Conservation (phyloP, 2,113 vertebrate species). For the Alces alces region DNA sequence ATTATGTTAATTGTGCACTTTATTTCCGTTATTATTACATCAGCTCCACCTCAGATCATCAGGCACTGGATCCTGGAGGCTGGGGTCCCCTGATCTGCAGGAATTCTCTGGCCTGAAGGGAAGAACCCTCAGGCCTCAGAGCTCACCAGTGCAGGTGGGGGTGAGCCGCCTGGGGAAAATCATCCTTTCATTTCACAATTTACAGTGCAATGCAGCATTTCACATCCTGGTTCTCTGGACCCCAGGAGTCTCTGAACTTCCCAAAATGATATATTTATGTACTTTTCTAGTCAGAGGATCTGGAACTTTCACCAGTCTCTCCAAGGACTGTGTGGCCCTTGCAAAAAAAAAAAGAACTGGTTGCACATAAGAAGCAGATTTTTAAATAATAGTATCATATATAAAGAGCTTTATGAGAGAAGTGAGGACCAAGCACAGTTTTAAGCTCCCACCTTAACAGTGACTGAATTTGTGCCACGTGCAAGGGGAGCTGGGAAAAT, state of each 20-base stretch:
- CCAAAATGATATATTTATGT: neutral
- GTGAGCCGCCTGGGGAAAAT: neutral
- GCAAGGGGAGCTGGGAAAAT: neutral
- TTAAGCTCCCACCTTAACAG: neutral
- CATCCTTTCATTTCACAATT: neutral
- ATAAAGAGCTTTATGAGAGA: neutral
- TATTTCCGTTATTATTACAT: neutral
- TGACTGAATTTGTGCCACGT: neutral
- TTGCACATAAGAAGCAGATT: neutral
- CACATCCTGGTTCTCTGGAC: neutral
- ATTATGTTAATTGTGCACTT: neutral
- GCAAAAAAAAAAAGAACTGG: neutral
- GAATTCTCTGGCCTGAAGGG: neutral
- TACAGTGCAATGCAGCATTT: too few species aligned
- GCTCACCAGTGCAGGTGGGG: neutral
- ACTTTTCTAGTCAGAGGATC: neutral
- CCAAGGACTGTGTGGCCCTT: neutral
- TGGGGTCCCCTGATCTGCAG: neutral
- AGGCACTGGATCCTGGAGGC: neutral
- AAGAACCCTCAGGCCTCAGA: neutral
- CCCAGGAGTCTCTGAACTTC: neutral
- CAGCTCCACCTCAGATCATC: neutral
- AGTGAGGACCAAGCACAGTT: neutral
- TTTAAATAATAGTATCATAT: neutral
- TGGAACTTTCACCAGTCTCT: neutral